Evolutionary conservation across 2,797 vertebrate genomes (phyloP).

Genomic region (Morus bassanus): DNA sequence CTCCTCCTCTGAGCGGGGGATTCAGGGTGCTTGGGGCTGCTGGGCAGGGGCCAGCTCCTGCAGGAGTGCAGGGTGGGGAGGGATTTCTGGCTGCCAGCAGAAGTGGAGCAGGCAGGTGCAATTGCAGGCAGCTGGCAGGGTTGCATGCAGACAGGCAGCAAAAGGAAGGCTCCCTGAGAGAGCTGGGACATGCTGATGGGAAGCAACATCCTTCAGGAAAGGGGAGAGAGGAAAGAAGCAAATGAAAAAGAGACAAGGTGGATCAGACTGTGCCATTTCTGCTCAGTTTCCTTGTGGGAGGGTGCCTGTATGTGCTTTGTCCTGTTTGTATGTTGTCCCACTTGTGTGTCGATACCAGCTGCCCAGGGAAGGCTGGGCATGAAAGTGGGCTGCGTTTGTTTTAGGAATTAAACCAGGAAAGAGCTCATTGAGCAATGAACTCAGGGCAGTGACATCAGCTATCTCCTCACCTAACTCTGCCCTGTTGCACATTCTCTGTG

Average conservation of each 20-base stretch:
- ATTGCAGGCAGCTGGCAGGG: not conserved
- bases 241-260: not conserved
- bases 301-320: not conserved
- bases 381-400: not conserved
- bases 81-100: not conserved
- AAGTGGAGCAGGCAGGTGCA: not conserved
- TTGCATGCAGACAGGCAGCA: not conserved
- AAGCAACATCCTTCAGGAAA: not conserved
- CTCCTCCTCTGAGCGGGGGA: not conserved
- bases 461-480: not conserved
- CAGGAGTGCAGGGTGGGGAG: not conserved
- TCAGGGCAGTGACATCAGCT: not conserved
- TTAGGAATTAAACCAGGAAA: not conserved
- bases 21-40: not conserved
- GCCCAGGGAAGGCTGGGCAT: not conserved
- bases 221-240: not conserved
- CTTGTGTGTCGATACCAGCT: fast-evolving
- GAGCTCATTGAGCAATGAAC: not conserved
- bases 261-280: not conserved
- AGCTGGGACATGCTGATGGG: not conserved
- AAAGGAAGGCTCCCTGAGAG: not conserved
- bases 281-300: not conserved
- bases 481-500: not conserved
- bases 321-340: not conserved
- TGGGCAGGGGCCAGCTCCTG: not conserved